These are phyloP conservation scores for Ectropis grisescens DNA, from an alignment of 1,140 invertebrate genomes.

Conservation along the genomic window DNA sequence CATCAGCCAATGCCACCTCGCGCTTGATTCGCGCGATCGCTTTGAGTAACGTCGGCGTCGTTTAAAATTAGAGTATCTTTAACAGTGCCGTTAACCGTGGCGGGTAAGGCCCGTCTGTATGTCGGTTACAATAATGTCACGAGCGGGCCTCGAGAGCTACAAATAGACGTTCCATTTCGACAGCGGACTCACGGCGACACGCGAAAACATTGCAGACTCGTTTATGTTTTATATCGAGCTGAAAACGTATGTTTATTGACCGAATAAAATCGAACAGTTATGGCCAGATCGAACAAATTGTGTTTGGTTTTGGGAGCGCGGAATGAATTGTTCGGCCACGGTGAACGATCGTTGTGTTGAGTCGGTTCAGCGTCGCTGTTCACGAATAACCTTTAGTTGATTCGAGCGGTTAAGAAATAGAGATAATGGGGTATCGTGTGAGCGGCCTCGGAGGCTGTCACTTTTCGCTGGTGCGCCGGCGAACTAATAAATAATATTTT, in stretches of 20 bases:
- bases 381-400: conserved; percentile 1
- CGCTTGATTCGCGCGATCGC: conserved; percentile 2
- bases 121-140: conserved; percentile 55
- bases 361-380: too few relatives aligned
- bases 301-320: neutral
- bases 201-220: conserved; percentile 51
- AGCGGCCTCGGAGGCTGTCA: conserved; percentile 28
- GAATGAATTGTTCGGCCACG: too few relatives aligned
- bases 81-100: conserved; percentile 16
- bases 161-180: conserved; percentile 66
- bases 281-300: too few relatives aligned
- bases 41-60: conserved; percentile 1
- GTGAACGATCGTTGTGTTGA: too few relatives aligned
- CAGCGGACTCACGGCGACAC: conserved; percentile 48
- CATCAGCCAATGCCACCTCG: conserved; percentile 7
- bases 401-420: conserved; percentile 3
- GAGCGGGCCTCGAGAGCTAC: conserved; percentile 53
- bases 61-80: conserved; percentile 7
- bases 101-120: conserved; percentile 37
- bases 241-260: too few relatives aligned
- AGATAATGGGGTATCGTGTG: conserved; percentile 4
- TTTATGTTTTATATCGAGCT: conserved; percentile 28
- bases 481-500: conserved; percentile 53
- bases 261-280: too few relatives aligned
- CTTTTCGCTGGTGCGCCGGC: conserved; percentile 19